A percentile compares a stretch with the other conserved stretches of the same genome.
Conservation (phyloP, 2,797 vertebrate genomes). For the Delichon dasypus region DNA sequence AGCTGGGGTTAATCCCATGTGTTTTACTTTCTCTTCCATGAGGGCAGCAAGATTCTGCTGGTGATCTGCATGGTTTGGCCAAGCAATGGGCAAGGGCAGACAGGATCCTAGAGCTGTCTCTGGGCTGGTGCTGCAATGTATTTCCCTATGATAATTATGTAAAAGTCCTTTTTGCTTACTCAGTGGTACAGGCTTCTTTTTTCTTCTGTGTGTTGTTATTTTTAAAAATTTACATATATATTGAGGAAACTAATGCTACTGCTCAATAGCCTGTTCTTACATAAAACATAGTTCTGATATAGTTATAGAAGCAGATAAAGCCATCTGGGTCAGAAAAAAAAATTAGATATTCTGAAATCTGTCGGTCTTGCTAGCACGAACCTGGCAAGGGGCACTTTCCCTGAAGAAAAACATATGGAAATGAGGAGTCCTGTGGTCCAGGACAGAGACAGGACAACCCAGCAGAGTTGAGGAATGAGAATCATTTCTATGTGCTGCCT, state of each 20-base stretch:
- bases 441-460: neutral
- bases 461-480: neutral
- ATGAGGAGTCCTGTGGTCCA: neutral
- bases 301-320: neutral
- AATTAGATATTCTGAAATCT: neutral
- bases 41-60: neutral
- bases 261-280: neutral
- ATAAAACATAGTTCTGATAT: neutral
- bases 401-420: neutral
- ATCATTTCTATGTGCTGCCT: neutral
- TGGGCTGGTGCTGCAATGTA: fast-evolving
- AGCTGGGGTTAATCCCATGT: neutral
- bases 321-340: neutral
- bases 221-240: neutral
- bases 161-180: neutral
- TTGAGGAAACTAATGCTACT: neutral
- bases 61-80: neutral
- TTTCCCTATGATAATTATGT: neutral
- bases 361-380: neutral
- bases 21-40: neutral
- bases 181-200: neutral
- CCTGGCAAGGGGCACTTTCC: neutral
- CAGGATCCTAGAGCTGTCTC: neutral
- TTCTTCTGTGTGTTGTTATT: neutral
- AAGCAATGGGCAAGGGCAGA: neutral